phyloP scores from a whole-genome alignment of 2,113 vertebrate genomes.

The Lycocorax pyrrhopterus region DNA sequence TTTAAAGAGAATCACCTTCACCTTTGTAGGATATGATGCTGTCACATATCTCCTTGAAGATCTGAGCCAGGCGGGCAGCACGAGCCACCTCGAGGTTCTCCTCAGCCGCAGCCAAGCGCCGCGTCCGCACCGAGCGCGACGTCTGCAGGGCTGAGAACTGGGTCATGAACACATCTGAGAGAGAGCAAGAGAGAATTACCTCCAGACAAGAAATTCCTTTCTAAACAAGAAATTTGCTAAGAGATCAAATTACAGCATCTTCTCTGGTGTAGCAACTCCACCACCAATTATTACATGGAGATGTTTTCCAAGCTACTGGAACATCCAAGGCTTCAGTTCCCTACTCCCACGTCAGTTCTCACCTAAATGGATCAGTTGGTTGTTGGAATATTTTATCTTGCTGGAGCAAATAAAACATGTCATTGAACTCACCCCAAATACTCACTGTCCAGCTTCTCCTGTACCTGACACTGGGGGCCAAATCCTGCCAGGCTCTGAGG shows the following conservation, averaged over 20 bases:
- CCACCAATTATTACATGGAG: neutral
- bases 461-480: neutral
- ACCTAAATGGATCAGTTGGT: neutral
- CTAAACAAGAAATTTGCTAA: neutral
- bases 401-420: neutral
- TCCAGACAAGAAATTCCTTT: neutral
- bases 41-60: conserved; percentile 98
- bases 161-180: conserved; percentile 96
- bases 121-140: conserved; percentile 90
- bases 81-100: conserved; percentile 96
- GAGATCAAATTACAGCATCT: neutral
- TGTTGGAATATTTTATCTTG: neutral
- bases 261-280: neutral
- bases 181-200: neutral
- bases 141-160: conserved; percentile 98
- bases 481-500: neutral
- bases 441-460: neutral
- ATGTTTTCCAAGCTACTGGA: neutral
- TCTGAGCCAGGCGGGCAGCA: conserved; percentile 93
- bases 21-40: conserved; percentile 97
- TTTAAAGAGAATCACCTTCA: conserved; percentile 22
- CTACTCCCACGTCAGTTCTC: accelerated
- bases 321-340: neutral
- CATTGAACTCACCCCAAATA: neutral
- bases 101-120: conserved; percentile 90